These are phyloP conservation scores for Rhamphomyia laevipes DNA, from an alignment of 2,888 invertebrate species.

Conservation along the genomic window DNA sequence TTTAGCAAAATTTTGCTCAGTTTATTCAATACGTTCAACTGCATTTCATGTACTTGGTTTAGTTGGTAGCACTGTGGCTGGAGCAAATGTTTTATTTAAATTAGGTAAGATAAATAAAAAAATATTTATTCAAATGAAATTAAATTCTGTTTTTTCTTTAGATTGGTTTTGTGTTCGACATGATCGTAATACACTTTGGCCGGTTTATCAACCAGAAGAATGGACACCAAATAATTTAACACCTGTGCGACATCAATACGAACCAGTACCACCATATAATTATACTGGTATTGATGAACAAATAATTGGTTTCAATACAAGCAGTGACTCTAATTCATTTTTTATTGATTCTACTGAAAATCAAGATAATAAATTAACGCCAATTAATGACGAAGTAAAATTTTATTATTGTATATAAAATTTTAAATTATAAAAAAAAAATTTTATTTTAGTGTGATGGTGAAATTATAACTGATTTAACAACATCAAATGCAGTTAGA, in stretches of 20 bases:
- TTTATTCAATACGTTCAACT: constrained; percentile 81
- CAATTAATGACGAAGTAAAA: constrained; percentile 19
- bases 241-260: constrained; percentile 37
- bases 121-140: not conserved
- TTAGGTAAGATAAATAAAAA: constrained; percentile 44
- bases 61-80: constrained; percentile 70
- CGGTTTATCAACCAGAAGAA: constrained; percentile 56
- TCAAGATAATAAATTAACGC: constrained; percentile 25
- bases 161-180: constrained; percentile 69
- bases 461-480: constrained; percentile 10
- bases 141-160: constrained; percentile 11
- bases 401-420: too few species aligned
- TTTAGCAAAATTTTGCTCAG: constrained; percentile 66
- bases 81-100: constrained; percentile 65
- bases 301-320: constrained; percentile 32
- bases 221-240: constrained; percentile 37
- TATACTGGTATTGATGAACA: constrained; percentile 34
- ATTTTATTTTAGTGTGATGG: constrained; percentile 12
- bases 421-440: too few species aligned
- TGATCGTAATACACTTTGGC: constrained; percentile 64
- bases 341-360: constrained; percentile 25
- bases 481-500: constrained; percentile 19
- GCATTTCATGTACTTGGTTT: constrained; percentile 73
- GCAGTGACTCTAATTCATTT: constrained; percentile 32
- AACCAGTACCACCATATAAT: constrained; percentile 35